Conservation (phyloP, 2,797 vertebrate species). For the Malurus leucopterus region DNA sequence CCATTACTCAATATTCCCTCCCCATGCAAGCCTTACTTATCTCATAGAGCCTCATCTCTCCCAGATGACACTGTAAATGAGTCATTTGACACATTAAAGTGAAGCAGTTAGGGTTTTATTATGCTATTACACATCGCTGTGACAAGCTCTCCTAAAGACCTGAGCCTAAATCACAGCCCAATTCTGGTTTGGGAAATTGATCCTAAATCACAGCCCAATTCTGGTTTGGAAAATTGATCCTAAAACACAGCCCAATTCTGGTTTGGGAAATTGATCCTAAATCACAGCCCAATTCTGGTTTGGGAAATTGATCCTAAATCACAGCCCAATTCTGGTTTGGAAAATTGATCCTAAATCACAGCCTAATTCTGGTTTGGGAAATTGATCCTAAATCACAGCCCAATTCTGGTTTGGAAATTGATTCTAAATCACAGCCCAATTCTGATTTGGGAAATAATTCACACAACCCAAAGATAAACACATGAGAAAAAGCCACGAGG, state of each 20-base stretch:
- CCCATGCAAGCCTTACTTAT: background rate
- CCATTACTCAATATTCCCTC: background rate
- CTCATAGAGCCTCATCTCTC: background rate
- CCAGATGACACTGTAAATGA: background rate
- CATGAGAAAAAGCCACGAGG: rapidly evolving
- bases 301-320: background rate
- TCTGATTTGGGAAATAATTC: background rate
- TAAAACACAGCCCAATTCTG: background rate
- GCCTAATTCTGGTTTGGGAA: background rate
- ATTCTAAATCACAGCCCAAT: background rate
- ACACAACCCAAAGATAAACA: background rate
- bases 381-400: background rate
- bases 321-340: background rate
- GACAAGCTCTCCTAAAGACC: constrained; percentile 2
- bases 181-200: background rate
- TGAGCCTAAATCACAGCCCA: background rate
- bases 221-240: background rate
- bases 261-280: background rate
- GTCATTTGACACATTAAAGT: background rate
- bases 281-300: background rate
- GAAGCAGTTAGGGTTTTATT: constrained; percentile 3
- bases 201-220: background rate
- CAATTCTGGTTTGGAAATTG: background rate
- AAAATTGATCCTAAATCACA: background rate
- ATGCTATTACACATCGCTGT: background rate